These are phyloP conservation scores for Loripinus fragilis DNA, from an alignment of 2,888 invertebrate genomes.

Conservation along the genomic window DNA sequence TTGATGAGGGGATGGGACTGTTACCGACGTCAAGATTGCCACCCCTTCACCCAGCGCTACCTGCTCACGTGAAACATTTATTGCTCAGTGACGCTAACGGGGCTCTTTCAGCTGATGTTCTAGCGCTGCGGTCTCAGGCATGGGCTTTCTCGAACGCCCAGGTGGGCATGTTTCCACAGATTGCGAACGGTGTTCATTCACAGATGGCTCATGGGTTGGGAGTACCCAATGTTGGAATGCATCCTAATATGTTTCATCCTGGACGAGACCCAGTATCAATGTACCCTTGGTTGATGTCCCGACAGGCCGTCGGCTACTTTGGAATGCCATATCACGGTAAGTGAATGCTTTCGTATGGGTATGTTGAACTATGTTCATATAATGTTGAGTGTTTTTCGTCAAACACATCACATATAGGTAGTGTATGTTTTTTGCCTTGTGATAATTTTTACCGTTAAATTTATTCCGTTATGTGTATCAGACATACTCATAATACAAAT, in stretches of 20 bases:
- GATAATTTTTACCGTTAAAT: too few species aligned
- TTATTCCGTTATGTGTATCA: too few species aligned
- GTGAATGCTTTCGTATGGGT: too few species aligned
- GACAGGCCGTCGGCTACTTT: conserved; percentile 35
- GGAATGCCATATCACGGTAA: conserved; percentile 37
- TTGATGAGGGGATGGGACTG: conserved; percentile 22
- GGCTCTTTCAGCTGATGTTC: conserved; percentile 29
- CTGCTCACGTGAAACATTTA: conserved; percentile 49
- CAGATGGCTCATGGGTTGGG: conserved; percentile 20
- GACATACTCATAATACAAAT: too few species aligned
- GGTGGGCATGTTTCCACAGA: conserved; percentile 29
- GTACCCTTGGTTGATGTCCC: conserved; percentile 52
- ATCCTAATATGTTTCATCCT: conserved; percentile 35
- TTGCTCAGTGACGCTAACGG: conserved; percentile 35
- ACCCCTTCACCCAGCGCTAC: conserved; percentile 51
- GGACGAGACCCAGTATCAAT: conserved; percentile 45
- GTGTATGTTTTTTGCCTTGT: too few species aligned
- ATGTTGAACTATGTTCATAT: too few species aligned
- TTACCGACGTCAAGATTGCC: conserved; percentile 37
- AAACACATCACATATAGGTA: too few species aligned
- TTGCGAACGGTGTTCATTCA: conserved; percentile 14
- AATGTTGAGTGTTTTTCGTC: too few species aligned
- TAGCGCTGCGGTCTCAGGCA: conserved; percentile 42
- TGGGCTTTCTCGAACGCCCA: conserved; percentile 44
- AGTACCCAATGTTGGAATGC: conserved; percentile 26